Evolutionary conservation across 2,113 vertebrate genomes (phyloP).

Genomic region (Rhynchopsitta pachyrhyncha): DNA sequence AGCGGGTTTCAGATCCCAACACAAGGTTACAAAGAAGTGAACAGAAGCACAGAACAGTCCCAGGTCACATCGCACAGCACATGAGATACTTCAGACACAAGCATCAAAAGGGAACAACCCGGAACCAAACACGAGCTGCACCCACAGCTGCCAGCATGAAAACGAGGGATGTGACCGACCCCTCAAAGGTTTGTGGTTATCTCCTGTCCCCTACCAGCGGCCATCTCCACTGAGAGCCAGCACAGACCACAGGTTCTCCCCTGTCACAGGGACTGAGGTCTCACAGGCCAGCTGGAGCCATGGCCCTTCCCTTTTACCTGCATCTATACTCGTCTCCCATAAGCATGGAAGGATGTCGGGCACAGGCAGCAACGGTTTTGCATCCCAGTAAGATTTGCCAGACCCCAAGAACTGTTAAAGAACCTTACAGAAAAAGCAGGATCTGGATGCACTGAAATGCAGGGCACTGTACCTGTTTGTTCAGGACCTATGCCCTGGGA

Average conservation of each 20-base stretch:
- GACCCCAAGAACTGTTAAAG: neutral
- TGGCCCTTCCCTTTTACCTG: rapidly evolving
- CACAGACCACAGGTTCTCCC: neutral
- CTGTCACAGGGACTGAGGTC: rapidly evolving
- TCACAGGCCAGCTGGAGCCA: neutral
- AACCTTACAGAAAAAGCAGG: neutral
- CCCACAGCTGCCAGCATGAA: neutral
- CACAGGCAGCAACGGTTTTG: neutral
- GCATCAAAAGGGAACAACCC: rapidly evolving
- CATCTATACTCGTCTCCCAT: rapidly evolving
- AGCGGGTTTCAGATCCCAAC: neutral
- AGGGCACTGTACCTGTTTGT: rapidly evolving
- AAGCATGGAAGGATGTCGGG: neutral
- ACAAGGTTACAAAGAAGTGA: neutral
- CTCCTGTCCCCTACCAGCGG: neutral
- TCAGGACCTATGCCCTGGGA: neutral
- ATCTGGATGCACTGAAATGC: neutral
- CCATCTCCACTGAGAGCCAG: neutral
- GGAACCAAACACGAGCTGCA: neutral
- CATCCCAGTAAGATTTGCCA: neutral
- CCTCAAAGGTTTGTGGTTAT: neutral
- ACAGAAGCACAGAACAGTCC: neutral
- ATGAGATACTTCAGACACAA: rapidly evolving
- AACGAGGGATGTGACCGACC: rapidly evolving
- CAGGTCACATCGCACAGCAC: rapidly evolving